A percentile compares a stretch with the other conserved stretches of the same genome.
Conservation (phyloP, 2,888 invertebrate genomes). For the Andrena chrysosceles region DNA sequence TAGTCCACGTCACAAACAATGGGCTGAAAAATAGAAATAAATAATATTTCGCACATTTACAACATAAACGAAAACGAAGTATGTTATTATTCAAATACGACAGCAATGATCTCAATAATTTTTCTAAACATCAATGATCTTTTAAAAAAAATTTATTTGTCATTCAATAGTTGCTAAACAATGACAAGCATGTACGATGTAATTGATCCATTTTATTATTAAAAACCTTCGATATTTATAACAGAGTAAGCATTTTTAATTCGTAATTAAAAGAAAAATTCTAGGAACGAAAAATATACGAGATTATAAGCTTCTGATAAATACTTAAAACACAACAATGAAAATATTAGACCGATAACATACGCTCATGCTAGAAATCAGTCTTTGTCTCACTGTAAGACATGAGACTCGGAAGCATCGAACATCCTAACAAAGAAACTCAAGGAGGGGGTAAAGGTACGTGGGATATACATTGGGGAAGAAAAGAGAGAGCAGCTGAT, state of each 20-base stretch:
- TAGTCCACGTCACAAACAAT: conserved; percentile 99
- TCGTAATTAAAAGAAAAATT: not conserved
- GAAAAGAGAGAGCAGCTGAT: conserved; percentile 58
- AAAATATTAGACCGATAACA: not conserved
- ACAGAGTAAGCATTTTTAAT: not conserved
- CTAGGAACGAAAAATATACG: not conserved
- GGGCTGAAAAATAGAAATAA: conserved; percentile 89
- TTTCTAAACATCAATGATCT: not conserved
- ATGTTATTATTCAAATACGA: not conserved
- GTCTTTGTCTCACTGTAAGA: conserved; percentile 4
- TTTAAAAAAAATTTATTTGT: not conserved
- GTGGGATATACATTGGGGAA: conserved; percentile 28
- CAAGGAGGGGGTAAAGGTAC: conserved; percentile 18
- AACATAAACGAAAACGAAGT: conserved; percentile 8
- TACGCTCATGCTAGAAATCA: not conserved
- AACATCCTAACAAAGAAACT: conserved; percentile 44
- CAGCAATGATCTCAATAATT: not conserved
- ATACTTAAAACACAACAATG: not conserved
- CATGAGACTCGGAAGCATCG: not conserved
- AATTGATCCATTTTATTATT: not conserved
- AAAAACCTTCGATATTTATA: not conserved
- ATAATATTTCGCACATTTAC: not conserved
- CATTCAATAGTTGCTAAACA: not conserved
- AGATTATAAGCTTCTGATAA: not conserved
- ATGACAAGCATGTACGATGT: not conserved